Evolutionary conservation across 2,888 invertebrate genomes (phyloP).

Genomic region (Myathropa florea): DNA sequence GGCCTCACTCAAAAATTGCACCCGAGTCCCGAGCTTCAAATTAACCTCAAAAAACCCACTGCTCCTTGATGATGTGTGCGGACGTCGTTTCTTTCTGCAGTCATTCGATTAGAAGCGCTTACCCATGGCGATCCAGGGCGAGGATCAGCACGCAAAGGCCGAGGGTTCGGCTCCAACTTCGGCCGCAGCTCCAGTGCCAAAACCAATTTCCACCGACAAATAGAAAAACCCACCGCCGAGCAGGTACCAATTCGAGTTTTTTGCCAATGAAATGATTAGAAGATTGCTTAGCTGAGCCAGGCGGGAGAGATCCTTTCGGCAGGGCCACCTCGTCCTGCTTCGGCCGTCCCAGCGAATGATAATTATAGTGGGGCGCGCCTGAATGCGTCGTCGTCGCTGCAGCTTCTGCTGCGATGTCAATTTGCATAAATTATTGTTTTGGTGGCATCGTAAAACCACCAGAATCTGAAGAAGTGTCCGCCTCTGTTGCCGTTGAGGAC

Average conservation of each 20-base stretch:
- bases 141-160: conserved; percentile 50
- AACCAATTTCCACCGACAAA: conserved; percentile 52
- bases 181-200: conserved; percentile 15
- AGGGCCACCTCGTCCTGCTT: background rate
- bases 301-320: conserved; percentile 50
- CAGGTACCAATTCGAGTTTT: conserved; percentile 41
- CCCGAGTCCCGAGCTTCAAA: conserved; percentile 34
- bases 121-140: conserved; percentile 5
- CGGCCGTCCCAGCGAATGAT: conserved; percentile 7
- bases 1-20: conserved; percentile 46
- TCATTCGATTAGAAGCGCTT: conserved; percentile 62
- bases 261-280: conserved; percentile 68
- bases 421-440: conserved; percentile 71
- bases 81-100: conserved; percentile 7
- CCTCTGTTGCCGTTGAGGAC: conserved; percentile 35
- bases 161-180: background rate
- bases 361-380: conserved; percentile 52
- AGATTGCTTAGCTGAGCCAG: conserved; percentile 58
- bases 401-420: conserved; percentile 52
- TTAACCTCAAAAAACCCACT: conserved; percentile 3
- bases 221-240: conserved; percentile 49
- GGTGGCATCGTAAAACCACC: conserved; percentile 70
- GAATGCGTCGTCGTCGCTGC: conserved; percentile 7
- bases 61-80: background rate
- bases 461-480: conserved; percentile 61